These are phyloP conservation scores for Trachelus troglodyta DNA, from an alignment of 2,888 invertebrate genomes.

Conservation along the genomic window DNA sequence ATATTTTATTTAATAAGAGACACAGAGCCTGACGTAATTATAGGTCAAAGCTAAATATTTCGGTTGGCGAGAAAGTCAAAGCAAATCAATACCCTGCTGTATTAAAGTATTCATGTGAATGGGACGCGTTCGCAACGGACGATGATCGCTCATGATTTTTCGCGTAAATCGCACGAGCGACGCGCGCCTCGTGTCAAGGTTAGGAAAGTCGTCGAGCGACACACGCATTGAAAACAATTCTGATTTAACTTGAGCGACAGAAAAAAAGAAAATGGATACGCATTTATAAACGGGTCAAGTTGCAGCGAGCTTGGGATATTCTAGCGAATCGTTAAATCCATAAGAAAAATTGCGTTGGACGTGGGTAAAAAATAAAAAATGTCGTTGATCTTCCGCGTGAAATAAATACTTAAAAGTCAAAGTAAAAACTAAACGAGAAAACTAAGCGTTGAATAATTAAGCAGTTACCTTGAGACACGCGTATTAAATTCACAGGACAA, in stretches of 20 bases:
- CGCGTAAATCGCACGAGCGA: background rate
- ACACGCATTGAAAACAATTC: background rate
- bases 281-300: background rate
- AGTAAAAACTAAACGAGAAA: background rate
- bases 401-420: background rate
- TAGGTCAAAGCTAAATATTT: background rate
- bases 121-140: background rate
- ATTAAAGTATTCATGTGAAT: background rate
- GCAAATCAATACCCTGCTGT: background rate
- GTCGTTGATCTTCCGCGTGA: background rate
- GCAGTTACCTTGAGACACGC: background rate
- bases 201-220: background rate
- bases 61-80: background rate
- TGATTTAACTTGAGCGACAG: background rate
- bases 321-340: background rate
- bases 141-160: background rate
- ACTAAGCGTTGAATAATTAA: background rate
- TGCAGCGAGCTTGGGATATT: background rate
- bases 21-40: background rate
- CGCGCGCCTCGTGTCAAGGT: background rate
- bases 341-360: background rate
- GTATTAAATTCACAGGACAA: background rate
- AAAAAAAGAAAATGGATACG: background rate
- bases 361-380: accelerated
- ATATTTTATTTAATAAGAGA: background rate